Conservation (phyloP, 2,888 invertebrate species). For the Heliconius cydno region DNA sequence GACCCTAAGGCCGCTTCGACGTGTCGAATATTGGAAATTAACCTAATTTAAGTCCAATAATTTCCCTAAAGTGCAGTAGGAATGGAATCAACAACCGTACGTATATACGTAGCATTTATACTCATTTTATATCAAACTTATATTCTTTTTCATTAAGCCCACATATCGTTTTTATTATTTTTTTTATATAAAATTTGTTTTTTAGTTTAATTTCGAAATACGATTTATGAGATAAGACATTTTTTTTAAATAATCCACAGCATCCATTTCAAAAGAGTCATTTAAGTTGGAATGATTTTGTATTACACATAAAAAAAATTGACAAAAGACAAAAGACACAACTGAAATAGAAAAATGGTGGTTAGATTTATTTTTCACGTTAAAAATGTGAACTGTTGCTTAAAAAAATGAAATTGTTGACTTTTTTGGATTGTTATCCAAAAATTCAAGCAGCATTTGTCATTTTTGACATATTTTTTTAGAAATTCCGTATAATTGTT, state of each 20-base stretch:
- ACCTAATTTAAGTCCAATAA: too few relatives aligned
- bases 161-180: too few relatives aligned
- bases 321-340: conserved; percentile 1
- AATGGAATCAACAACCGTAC: too few relatives aligned
- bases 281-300: neutral
- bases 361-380: conserved; percentile 9
- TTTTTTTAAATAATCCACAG: too few relatives aligned
- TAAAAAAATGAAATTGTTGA: neutral
- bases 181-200: too few relatives aligned
- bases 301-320: neutral
- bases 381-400: conserved; percentile 18
- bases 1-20: neutral
- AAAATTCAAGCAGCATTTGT: neutral
- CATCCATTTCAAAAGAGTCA: neutral
- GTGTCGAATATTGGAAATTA: neutral
- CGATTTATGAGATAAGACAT: too few relatives aligned
- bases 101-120: too few relatives aligned
- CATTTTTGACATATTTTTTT: conserved; percentile 18
- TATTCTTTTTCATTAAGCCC: too few relatives aligned
- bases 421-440: neutral
- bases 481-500: conserved; percentile 36
- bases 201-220: too few relatives aligned
- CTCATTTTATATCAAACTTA: too few relatives aligned
- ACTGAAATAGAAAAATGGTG: conserved; percentile 6
- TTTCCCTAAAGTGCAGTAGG: too few relatives aligned